A percentile compares a stretch with the other conserved stretches of the same genome.
Conservation (phyloP, 2,888 invertebrate genomes). For the Teleiodes luculella region DNA sequence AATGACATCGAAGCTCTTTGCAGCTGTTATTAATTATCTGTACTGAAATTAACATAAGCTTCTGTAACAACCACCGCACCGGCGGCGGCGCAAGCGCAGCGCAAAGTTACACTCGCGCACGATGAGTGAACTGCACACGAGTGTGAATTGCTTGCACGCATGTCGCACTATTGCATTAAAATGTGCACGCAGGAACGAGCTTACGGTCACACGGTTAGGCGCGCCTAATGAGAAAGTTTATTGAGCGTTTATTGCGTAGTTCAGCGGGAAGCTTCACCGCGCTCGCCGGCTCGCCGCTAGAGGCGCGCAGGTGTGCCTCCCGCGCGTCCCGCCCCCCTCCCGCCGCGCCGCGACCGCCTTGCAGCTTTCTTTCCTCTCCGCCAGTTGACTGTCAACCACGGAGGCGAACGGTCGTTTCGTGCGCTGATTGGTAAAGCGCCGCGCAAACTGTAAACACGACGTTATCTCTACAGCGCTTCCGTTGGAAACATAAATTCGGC, state of each 20-base stretch:
- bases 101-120: slow-evolving; percentile 34
- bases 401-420: slow-evolving; percentile 46
- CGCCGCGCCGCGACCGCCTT: slow-evolving; percentile 37
- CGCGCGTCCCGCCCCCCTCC: slow-evolving; percentile 37
- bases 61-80: background rate
- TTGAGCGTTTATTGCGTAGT: slow-evolving; percentile 78
- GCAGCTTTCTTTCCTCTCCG: slow-evolving; percentile 49
- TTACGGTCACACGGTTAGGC: slow-evolving; percentile 76
- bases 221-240: slow-evolving; percentile 79
- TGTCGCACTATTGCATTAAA: slow-evolving; percentile 61
- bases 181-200: slow-evolving; percentile 68
- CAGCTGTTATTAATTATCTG: slow-evolving; percentile 21
- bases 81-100: slow-evolving; percentile 27
- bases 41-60: slow-evolving; percentile 32
- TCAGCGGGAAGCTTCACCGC: slow-evolving; percentile 71
- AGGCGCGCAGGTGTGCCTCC: slow-evolving; percentile 39
- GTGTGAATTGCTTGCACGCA: slow-evolving; percentile 56
- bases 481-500: slow-evolving; percentile 62
- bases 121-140: no score
- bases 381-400: slow-evolving; percentile 71
- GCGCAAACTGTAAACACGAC: slow-evolving; percentile 76
- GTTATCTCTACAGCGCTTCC: slow-evolving; percentile 65
- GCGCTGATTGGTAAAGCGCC: slow-evolving; percentile 49
- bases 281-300: slow-evolving; percentile 55
- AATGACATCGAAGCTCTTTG: background rate